These are phyloP conservation scores for Trogon melanurus DNA, from an alignment of 2,113 vertebrate species.

Conservation along the genomic window DNA sequence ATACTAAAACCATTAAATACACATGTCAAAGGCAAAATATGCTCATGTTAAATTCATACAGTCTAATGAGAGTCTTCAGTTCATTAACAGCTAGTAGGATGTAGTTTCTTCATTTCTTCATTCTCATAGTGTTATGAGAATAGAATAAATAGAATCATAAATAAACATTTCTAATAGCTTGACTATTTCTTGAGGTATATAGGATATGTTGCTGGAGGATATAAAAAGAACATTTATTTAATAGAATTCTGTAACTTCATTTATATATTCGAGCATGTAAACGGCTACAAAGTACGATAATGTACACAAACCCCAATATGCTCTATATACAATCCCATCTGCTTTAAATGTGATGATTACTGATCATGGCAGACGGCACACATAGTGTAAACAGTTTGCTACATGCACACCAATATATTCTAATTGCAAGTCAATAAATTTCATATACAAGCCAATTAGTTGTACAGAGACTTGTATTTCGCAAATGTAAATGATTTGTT, in stretches of 20 bases:
- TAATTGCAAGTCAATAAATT: constrained; percentile 57
- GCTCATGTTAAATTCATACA: neutral
- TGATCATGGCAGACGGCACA: neutral
- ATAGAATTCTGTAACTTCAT: neutral
- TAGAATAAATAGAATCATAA: neutral
- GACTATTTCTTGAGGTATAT: neutral
- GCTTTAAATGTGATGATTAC: neutral
- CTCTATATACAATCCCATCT: constrained; percentile 24
- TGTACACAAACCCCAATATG: neutral
- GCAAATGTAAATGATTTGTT: constrained; percentile 6
- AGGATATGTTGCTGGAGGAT: neutral
- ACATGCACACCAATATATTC: neutral
- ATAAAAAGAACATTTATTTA: constrained; percentile 13
- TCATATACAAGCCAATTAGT: constrained; percentile 49
- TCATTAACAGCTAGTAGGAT: neutral
- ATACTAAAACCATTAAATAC: neutral
- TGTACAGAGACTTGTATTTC: constrained; percentile 4
- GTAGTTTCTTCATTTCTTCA: neutral
- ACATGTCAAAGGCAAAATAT: neutral
- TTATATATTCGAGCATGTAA: neutral
- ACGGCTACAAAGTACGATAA: neutral
- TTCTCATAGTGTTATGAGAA: neutral
- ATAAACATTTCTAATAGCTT: neutral
- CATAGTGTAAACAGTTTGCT: neutral
- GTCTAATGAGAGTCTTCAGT: neutral